Evolutionary conservation across 2,113 vertebrate genomes (phyloP).

Genomic region (Monarcha castaneiventris): DNA sequence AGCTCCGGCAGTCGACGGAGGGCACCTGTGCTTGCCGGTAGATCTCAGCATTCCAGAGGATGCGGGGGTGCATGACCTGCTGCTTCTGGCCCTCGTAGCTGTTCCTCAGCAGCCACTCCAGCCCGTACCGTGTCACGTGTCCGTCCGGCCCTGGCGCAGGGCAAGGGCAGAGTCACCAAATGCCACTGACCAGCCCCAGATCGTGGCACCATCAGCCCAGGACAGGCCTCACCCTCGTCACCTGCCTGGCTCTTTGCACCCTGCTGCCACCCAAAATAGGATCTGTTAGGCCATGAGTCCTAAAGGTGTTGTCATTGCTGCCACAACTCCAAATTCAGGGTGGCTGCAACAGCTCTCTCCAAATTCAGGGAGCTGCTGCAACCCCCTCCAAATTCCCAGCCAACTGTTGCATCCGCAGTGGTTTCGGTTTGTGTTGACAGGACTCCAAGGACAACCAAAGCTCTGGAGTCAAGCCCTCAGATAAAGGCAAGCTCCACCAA

Average conservation of each 20-base stretch:
- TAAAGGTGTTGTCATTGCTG: neutral
- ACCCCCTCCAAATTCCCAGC: neutral
- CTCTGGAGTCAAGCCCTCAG: neutral
- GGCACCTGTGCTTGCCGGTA: conserved; percentile 79
- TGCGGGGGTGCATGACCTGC: conserved; percentile 75
- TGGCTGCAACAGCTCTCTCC: neutral
- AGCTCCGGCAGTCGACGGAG: conserved; percentile 74
- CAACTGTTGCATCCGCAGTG: neutral
- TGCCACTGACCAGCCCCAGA: rapidly evolving
- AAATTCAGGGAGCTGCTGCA: neutral
- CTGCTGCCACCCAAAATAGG: neutral
- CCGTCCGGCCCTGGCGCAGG: conserved; percentile 82
- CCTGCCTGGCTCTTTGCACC: neutral
- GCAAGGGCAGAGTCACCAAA: neutral
- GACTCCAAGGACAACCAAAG: neutral
- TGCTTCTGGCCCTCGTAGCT: conserved; percentile 86
- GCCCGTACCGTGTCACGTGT: conserved; percentile 82
- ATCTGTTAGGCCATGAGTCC: neutral
- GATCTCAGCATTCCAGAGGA: conserved; percentile 85
- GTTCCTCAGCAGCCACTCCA: conserved; percentile 87
- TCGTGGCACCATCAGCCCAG: rapidly evolving
- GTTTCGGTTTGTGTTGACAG: neutral
- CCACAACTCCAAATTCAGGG: neutral
- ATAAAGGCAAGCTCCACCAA: neutral
- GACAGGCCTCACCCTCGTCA: neutral